These are phyloP conservation scores for Oriolus oriolus DNA, from an alignment of 2,113 vertebrate species.

Conservation along the genomic window DNA sequence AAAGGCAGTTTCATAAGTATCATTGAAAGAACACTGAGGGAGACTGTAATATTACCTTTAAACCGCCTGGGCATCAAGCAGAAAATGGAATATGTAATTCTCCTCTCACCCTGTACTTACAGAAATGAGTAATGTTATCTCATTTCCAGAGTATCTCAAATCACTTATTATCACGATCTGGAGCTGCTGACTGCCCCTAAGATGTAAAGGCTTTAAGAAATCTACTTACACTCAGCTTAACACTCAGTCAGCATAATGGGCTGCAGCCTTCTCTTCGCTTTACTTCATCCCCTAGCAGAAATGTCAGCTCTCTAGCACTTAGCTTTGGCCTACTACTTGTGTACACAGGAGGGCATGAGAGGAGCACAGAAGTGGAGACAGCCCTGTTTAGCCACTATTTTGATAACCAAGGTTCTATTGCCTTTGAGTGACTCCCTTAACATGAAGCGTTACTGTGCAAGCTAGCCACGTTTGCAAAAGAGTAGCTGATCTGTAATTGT, in stretches of 20 bases:
- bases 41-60: background rate
- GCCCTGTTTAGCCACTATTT: background rate
- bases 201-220: background rate
- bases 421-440: background rate
- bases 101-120: background rate
- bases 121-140: background rate
- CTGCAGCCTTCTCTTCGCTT: background rate
- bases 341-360: slow-evolving; percentile 63
- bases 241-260: background rate
- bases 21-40: background rate
- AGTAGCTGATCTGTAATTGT: background rate
- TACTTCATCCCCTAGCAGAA: background rate
- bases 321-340: background rate
- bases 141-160: background rate
- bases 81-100: background rate
- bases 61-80: background rate
- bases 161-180: background rate
- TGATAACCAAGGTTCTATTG: background rate
- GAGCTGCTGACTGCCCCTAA: background rate
- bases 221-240: background rate
- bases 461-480: background rate
- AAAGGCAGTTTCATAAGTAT: background rate
- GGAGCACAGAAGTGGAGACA: slow-evolving; percentile 23
- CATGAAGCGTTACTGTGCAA: background rate
- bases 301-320: background rate